Conservation (phyloP, 2,888 invertebrate species). For the Pinctada fucata region DNA sequence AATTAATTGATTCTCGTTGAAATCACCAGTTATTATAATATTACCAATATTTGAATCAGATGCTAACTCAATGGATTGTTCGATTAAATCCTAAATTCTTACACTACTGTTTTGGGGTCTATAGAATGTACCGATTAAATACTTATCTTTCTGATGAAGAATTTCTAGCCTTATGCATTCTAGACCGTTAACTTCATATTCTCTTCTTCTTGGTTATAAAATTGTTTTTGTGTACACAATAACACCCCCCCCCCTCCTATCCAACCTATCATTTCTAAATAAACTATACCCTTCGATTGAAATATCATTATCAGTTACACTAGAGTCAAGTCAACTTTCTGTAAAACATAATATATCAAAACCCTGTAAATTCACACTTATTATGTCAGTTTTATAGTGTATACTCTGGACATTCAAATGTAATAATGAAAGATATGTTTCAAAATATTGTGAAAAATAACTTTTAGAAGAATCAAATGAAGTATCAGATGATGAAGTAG, state of each 20-base stretch:
- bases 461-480: neutral
- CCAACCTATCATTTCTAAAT: neutral
- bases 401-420: conserved; percentile 3
- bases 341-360: conserved; percentile 7
- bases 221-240: neutral
- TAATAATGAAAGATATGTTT: neutral
- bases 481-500: neutral
- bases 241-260: conserved; percentile 4
- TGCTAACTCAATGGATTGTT: neutral
- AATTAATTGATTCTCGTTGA: conserved; percentile 6
- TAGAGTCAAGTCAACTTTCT: neutral
- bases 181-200: neutral
- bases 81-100: neutral
- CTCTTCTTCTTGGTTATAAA: neutral
- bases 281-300: neutral
- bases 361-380: conserved; percentile 7
- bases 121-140: neutral
- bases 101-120: conserved; percentile 8
- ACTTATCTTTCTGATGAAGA: neutral
- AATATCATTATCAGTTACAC: neutral
- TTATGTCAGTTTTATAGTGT: neutral
- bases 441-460: neutral
- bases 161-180: neutral
- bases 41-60: neutral
- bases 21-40: neutral